phyloP scores from a whole-genome alignment of 2,797 vertebrate species.

The Pachyuromys duprasi region DNA sequence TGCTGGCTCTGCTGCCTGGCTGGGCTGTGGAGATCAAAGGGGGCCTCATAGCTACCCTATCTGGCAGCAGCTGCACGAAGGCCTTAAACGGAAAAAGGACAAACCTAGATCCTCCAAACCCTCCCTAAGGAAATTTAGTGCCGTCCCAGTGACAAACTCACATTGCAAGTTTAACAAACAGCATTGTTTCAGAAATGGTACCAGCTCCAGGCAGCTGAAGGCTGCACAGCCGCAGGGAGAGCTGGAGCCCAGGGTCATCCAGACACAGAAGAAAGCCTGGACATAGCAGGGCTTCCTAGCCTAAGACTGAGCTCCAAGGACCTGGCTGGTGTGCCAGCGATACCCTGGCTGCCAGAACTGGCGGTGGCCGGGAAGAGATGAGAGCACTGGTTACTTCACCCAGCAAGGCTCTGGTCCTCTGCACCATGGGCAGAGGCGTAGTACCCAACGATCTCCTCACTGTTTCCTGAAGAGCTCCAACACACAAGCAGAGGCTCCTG shows the following conservation, averaged over 20 bases:
- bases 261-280: neutral
- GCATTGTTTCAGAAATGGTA: neutral
- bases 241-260: neutral
- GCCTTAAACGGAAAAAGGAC: constrained; percentile 71
- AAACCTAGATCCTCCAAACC: neutral
- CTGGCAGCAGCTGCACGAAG: constrained; percentile 87
- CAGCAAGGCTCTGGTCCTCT: neutral
- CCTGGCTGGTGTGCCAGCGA: neutral
- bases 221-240: neutral
- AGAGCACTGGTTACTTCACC: neutral
- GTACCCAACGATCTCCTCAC: neutral
- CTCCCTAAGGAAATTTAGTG: neutral
- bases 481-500: neutral
- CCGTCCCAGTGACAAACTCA: neutral
- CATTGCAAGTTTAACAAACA: neutral
- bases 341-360: neutral
- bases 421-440: neutral
- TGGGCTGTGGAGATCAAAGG: constrained; percentile 89
- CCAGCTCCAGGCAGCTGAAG: neutral
- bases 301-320: neutral
- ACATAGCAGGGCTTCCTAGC: neutral
- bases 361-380: no score
- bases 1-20: constrained; percentile 90
- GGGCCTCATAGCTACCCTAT: constrained; percentile 81
- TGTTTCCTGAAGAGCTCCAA: fast-evolving